Evolutionary conservation across 1,140 invertebrate genomes (phyloP).

Genomic region (Drosophila mojavensis): DNA sequence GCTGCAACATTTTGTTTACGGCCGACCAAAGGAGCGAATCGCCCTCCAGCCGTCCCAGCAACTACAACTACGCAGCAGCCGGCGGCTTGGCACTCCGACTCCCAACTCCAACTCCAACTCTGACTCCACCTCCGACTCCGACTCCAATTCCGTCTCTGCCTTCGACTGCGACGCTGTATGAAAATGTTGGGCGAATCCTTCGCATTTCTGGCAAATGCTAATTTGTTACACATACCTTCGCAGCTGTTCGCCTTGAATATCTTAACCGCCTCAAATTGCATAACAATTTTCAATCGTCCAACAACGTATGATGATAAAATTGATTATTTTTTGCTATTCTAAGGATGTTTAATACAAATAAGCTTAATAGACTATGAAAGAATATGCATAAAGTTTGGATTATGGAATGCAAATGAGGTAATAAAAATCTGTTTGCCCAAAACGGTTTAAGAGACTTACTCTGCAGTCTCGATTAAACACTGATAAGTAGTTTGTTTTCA

Average conservation of each 20-base stretch:
- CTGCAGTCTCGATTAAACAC: too few relatives aligned
- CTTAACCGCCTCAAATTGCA: slow-evolving; percentile 8
- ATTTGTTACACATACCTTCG: slow-evolving; percentile 42
- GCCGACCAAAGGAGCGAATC: slow-evolving; percentile 36
- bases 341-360: too few relatives aligned
- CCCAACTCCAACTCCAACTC: background rate
- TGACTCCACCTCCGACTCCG: too few relatives aligned
- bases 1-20: slow-evolving; percentile 67
- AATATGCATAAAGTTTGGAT: too few relatives aligned
- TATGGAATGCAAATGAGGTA: background rate
- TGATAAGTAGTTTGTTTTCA: too few relatives aligned
- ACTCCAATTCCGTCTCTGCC: background rate
- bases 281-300: slow-evolving; percentile 18
- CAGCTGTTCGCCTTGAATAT: slow-evolving; percentile 9
- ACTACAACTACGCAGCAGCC: background rate
- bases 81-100: background rate
- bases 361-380: too few relatives aligned
- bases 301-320: background rate
- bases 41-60: background rate
- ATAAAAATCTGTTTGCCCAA: too few relatives aligned
- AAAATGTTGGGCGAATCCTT: slow-evolving; percentile 8
- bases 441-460: too few relatives aligned
- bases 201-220: slow-evolving; percentile 49
- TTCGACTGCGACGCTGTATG: background rate
- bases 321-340: background rate